Conservation (phyloP, 2,113 vertebrate species). For the Dipodomys spectabilis region DNA sequence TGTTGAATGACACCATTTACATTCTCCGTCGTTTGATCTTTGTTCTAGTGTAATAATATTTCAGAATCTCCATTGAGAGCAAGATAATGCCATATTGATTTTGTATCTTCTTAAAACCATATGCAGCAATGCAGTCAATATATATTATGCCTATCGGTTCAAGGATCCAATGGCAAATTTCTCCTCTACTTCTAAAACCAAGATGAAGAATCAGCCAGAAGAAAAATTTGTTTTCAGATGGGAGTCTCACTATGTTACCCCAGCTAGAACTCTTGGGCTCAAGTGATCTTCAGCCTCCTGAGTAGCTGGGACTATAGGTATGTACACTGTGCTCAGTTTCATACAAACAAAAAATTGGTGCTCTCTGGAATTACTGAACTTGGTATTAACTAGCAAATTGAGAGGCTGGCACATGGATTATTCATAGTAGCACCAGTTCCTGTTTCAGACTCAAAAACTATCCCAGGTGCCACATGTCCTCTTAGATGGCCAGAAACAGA, state of each 20-base stretch:
- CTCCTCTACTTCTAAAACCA: neutral
- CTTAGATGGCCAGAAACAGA: neutral
- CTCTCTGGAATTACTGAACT: neutral
- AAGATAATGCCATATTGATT: neutral
- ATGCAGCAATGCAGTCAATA: neutral
- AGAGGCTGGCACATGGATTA: neutral
- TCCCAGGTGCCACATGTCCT: neutral
- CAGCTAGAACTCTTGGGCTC: neutral
- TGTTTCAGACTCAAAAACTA: neutral
- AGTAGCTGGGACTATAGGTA: neutral
- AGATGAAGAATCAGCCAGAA: neutral
- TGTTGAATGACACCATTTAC: neutral
- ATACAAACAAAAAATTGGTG: neutral
- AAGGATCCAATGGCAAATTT: conserved; percentile 24
- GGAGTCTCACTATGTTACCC: neutral
- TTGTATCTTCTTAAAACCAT: neutral
- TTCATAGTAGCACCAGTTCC: neutral
- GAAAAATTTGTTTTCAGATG: neutral
- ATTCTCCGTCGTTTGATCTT: neutral
- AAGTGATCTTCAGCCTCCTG: neutral
- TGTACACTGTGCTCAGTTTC: neutral
- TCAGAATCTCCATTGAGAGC: neutral
- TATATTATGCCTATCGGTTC: neutral
- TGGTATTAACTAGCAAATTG: neutral
- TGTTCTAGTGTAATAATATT: neutral